These are phyloP conservation scores for Tauraco erythrolophus DNA, from an alignment of 2,113 vertebrate genomes.

Conservation along the genomic window DNA sequence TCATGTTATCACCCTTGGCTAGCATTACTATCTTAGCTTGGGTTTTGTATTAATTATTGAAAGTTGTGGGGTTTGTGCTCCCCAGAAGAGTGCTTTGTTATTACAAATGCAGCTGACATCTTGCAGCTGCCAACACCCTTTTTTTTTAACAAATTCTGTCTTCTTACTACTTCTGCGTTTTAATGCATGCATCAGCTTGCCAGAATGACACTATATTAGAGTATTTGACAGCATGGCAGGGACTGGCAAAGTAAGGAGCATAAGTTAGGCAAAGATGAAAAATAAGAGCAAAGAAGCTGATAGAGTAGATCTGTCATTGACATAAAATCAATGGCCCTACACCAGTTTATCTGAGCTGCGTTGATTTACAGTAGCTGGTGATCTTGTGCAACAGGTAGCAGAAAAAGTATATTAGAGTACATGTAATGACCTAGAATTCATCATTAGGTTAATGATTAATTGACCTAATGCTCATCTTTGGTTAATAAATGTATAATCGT, in stretches of 20 bases:
- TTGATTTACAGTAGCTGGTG: background rate
- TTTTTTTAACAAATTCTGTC: background rate
- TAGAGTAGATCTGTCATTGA: background rate
- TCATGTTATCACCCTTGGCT: constrained; percentile 47
- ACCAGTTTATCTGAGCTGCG: background rate
- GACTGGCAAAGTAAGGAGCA: background rate
- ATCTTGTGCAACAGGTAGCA: background rate
- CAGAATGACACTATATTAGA: background rate
- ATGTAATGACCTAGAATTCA: background rate
- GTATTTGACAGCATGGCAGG: background rate
- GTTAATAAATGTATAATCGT: background rate
- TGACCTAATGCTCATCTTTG: background rate
- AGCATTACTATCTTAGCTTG: background rate
- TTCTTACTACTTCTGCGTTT: background rate
- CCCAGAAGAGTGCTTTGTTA: constrained; percentile 13
- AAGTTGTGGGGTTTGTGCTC: background rate
- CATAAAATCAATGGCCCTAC: background rate
- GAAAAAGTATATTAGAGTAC: background rate
- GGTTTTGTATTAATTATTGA: constrained; percentile 26
- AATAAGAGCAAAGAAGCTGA: background rate
- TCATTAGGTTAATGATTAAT: background rate
- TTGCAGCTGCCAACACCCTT: constrained; percentile 17
- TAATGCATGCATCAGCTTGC: background rate
- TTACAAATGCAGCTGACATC: constrained; percentile 11
- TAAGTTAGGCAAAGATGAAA: background rate